Conservation (phyloP, 2,888 invertebrate genomes). For the Ctenicera cuprea region DNA sequence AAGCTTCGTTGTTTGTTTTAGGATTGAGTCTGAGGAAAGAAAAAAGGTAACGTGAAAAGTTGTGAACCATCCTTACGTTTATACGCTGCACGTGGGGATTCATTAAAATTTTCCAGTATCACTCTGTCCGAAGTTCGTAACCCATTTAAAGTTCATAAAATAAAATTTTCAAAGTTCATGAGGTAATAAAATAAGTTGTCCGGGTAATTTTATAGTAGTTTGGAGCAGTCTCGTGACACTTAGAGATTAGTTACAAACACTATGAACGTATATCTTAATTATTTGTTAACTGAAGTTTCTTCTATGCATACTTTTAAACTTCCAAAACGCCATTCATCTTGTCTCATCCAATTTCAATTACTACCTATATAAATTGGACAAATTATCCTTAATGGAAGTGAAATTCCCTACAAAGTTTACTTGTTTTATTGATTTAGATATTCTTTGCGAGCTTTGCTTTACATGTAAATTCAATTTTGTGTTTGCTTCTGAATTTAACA, state of each 20-base stretch:
- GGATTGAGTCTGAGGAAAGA: background rate
- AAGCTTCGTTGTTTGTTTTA: slow-evolving; percentile 17
- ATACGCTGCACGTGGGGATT: slow-evolving; percentile 33
- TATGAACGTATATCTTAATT: slow-evolving; percentile 52
- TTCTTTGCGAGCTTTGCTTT: background rate
- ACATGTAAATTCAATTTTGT: slow-evolving; percentile 17
- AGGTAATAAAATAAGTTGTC: slow-evolving; percentile 49
- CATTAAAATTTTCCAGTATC: slow-evolving; percentile 45
- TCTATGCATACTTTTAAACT: slow-evolving; percentile 48
- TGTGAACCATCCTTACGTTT: background rate
- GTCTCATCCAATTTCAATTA: slow-evolving; percentile 50
- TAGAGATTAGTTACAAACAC: slow-evolving; percentile 51
- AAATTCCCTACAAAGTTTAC: slow-evolving; percentile 32
- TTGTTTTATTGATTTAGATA: slow-evolving; percentile 15
- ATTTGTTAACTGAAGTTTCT: slow-evolving; percentile 47
- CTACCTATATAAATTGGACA: slow-evolving; percentile 34
- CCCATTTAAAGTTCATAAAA: slow-evolving; percentile 48
- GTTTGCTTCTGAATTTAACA: slow-evolving; percentile 1
- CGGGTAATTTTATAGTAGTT: slow-evolving; percentile 47
- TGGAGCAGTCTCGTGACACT: slow-evolving; percentile 45
- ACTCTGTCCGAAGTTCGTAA: slow-evolving; percentile 41
- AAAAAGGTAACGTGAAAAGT: slow-evolving; percentile 6
- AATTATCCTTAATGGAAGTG: slow-evolving; percentile 38
- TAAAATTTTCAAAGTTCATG: slow-evolving; percentile 45
- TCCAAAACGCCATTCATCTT: slow-evolving; percentile 46